A percentile compares a stretch with the other conserved stretches of the same genome.
Evolutionary conservation across 1,140 invertebrate species (phyloP).

Genomic region (Calliphora vicina): DNA sequence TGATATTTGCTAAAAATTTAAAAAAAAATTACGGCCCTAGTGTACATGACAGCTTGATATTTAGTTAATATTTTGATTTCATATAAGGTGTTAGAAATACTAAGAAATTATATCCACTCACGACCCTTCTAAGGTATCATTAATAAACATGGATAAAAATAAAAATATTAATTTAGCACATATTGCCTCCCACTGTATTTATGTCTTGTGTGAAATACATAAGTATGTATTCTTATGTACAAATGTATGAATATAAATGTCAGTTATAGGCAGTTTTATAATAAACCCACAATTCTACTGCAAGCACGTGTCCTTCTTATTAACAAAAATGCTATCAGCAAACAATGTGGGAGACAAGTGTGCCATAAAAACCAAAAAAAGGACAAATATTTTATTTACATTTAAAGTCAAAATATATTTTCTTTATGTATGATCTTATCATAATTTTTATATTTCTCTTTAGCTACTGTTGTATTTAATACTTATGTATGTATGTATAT

Average conservation of each 20-base stretch:
- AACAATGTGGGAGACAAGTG: not conserved
- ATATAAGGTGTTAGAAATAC: no score
- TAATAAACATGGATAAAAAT: no score
- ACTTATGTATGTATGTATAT: no score
- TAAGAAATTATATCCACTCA: no score
- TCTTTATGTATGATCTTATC: not conserved
- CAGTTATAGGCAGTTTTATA: not conserved
- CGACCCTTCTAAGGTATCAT: no score
- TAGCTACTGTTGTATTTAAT: no score
- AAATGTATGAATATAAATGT: slow-evolving; percentile 1
- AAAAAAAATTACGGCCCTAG: no score
- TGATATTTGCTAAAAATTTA: no score
- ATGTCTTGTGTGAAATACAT: not conserved
- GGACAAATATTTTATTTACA: not conserved
- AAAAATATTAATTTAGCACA: not conserved
- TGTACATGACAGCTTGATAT: no score
- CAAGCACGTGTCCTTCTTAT: slow-evolving; percentile 2
- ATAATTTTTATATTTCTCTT: not conserved
- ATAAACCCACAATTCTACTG: not conserved
- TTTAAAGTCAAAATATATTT: not conserved
- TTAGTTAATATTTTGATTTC: no score
- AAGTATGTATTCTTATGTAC: not conserved
- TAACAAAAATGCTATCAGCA: not conserved
- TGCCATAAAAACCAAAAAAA: not conserved
- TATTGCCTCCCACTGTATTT: not conserved